phyloP scores from a whole-genome alignment of 2,888 invertebrate species.

The Leptinotarsa tumamoca region DNA sequence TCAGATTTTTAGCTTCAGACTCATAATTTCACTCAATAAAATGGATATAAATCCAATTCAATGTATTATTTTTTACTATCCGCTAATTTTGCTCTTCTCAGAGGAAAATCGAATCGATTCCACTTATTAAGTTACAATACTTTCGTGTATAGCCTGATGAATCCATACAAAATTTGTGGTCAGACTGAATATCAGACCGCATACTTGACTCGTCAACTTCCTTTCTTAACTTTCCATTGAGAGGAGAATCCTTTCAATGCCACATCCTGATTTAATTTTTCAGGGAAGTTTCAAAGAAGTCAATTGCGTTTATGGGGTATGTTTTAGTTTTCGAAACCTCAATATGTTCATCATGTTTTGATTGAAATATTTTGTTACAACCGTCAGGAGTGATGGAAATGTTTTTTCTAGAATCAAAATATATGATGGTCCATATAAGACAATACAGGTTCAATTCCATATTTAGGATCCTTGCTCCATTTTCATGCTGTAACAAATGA shows the following conservation, averaged over 20 bases:
- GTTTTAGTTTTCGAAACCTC: neutral
- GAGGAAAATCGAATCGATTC: neutral
- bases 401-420: too few relatives aligned
- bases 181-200: conserved; percentile 4
- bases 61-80: neutral
- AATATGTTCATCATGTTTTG: too few relatives aligned
- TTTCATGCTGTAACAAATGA: too few relatives aligned
- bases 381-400: too few relatives aligned
- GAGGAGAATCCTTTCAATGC: neutral
- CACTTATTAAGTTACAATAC: neutral
- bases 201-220: neutral
- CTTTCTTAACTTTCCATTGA: neutral
- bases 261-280: conserved; percentile 5
- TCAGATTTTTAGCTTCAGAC: too few relatives aligned
- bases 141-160: neutral
- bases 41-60: too few relatives aligned
- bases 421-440: too few relatives aligned
- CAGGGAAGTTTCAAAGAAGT: neutral
- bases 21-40: too few relatives aligned
- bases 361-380: too few relatives aligned
- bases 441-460: too few relatives aligned
- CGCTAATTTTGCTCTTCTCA: neutral
- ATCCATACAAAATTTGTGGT: neutral
- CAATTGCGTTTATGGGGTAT: neutral
- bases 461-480: too few relatives aligned